Percentiles rank a stretch among this genome's conserved stretches.
Conservation (phyloP, 2,113 vertebrate species). For the Tylochromis polylepis region DNA sequence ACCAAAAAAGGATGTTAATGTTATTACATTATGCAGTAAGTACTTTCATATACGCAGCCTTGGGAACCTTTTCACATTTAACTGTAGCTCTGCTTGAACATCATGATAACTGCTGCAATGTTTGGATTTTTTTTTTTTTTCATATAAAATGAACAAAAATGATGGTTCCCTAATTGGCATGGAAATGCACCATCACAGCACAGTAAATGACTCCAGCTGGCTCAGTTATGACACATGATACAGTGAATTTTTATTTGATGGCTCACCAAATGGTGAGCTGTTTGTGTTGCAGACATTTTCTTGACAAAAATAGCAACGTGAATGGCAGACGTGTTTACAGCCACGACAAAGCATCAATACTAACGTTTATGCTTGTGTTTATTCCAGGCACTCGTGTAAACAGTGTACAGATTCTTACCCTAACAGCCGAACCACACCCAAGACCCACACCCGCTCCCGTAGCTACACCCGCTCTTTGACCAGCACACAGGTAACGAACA, state of each 20-base stretch:
- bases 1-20: not conserved
- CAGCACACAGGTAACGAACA: slow-evolving; percentile 85
- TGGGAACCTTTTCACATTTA: not conserved
- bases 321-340: not conserved
- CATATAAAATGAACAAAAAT: not conserved
- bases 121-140: not conserved
- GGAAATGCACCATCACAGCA: not conserved
- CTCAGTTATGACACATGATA: not conserved
- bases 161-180: not conserved
- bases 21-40: not conserved
- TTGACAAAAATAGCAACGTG: not conserved
- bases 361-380: not conserved
- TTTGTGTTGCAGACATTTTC: not conserved
- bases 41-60: not conserved
- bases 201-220: not conserved
- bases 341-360: not conserved
- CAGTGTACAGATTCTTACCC: slow-evolving; percentile 86
- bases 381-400: slow-evolving; percentile 76
- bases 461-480: slow-evolving; percentile 93
- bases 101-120: not conserved
- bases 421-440: slow-evolving; percentile 85
- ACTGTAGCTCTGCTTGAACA: not conserved
- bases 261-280: not conserved
- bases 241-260: not conserved
- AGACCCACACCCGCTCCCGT: slow-evolving; percentile 85